Base-by-base conservation (phyloP, 2,888 invertebrate species). In the Clepsis dumicolana region DNA sequence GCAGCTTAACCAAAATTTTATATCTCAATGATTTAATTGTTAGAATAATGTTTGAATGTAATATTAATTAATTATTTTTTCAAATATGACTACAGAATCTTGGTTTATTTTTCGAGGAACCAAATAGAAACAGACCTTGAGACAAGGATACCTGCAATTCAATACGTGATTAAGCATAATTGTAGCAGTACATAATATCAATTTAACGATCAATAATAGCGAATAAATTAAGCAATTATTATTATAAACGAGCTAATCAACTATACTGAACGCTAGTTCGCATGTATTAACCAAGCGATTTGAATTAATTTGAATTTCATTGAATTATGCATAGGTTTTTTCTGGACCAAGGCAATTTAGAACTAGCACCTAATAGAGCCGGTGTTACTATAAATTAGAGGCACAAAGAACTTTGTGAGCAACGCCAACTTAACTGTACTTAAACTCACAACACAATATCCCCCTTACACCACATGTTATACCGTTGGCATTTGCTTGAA, bases 401-500 rank as follows among this genome's bases (percentile, higher is more conserved):
- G 61, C 50, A 63, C 63, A 67, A 68, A 59, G 57, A 59, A 68
- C 57, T 41, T 35, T 50, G 50, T 50, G 24, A 56, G 35, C 16
- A n/a, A 24, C 25, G 21, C 29, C 21, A 50, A 63, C 62, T 29
- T 67, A 67, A 63, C 56, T 57, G 50, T 57, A 57, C 32, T 25
- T 35, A 1, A 4, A 16, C 16, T 12, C 16, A 25, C 38, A 16
- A 21, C 5, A 2, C 35, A 59, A 12, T 18, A 38, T 25, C 24
- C 10, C 10, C 41, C 29, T 38, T 44, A 53, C 14, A 10, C 18
- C 1, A 0, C 4, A 18, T 24, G 44, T 56, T 70, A 72, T 59
- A 66, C 73, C 74, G 75, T 71, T 74, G 73, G 73, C 73, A 79
- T 80, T 76, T 75, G 78, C 75, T 79, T 80, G 78, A 77, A 72